Evolutionary conservation across 2,888 invertebrate species (phyloP).

Genomic region (Drosophila colorata): DNA sequence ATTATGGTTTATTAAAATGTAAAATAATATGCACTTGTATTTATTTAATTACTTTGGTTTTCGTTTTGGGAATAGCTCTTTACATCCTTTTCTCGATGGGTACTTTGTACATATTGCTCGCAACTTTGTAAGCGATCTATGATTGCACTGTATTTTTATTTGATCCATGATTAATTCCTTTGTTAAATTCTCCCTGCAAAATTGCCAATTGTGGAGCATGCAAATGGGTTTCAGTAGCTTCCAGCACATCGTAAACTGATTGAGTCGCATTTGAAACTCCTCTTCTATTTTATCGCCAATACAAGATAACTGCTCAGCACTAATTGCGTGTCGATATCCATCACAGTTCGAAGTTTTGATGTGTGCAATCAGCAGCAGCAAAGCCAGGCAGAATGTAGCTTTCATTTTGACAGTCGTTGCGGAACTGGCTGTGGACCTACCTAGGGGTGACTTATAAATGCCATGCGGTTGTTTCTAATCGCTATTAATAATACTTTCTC

Average conservation of each 20-base stretch:
- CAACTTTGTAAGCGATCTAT: not conserved
- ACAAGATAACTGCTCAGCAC: not conserved
- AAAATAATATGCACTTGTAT: not conserved
- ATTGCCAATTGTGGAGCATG: not conserved
- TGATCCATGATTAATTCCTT: not conserved
- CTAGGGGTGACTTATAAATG: not conserved
- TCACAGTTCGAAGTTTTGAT: not conserved
- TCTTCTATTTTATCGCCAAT: not conserved
- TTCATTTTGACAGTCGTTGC: constrained; percentile 4
- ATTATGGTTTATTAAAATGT: not conserved
- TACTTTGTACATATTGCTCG: not conserved
- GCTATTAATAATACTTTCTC: not conserved
- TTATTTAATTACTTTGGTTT: not conserved
- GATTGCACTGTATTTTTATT: not conserved
- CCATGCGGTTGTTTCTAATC: not conserved
- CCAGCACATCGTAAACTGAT: constrained; percentile 2
- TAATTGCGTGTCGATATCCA: not conserved
- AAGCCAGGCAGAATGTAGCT: not conserved
- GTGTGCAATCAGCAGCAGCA: not conserved
- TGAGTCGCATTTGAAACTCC: not conserved
- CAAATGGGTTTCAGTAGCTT: not conserved
- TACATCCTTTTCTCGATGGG: not conserved
- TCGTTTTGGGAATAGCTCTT: too few species aligned
- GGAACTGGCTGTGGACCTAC: not conserved
- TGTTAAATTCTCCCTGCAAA: not conserved